These are phyloP conservation scores for Indri indri DNA, from an alignment of 2,113 vertebrate species.

Conservation along the genomic window DNA sequence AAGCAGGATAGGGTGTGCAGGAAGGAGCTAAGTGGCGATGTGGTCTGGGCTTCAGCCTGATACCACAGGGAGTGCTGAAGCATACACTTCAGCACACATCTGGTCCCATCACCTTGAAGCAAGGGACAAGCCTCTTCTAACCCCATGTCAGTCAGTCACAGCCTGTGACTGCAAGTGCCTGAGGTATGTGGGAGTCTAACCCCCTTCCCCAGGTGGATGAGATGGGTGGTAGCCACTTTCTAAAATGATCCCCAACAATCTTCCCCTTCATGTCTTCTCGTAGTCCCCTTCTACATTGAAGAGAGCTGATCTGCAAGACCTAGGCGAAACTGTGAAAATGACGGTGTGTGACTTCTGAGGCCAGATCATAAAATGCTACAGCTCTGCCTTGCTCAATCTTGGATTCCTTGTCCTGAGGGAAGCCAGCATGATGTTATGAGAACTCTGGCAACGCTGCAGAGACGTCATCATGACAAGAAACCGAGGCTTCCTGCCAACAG, in stretches of 20 bases:
- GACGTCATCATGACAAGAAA: neutral
- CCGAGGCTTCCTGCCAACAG: neutral
- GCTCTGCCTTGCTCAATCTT: neutral
- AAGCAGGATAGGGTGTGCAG: no score
- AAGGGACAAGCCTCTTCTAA: neutral
- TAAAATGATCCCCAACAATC: neutral
- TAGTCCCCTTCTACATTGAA: neutral
- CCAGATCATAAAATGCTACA: neutral
- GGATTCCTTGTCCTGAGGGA: neutral
- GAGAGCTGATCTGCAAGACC: neutral
- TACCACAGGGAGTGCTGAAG: neutral
- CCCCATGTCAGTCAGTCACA: rapidly evolving
- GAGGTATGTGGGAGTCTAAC: neutral
- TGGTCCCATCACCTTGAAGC: neutral
- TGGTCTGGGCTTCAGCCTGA: neutral
- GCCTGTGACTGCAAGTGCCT: neutral
- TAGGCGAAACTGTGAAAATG: neutral
- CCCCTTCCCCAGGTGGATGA: neutral
- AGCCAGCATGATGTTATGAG: neutral
- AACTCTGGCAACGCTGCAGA: neutral
- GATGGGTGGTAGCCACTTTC: neutral
- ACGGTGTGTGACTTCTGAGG: neutral
- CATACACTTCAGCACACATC: neutral
- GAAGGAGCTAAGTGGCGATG: neutral
- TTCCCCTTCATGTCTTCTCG: neutral